phyloP scores from a whole-genome alignment of 1,140 invertebrate genomes.

The Lasioglossum albipes region DNA sequence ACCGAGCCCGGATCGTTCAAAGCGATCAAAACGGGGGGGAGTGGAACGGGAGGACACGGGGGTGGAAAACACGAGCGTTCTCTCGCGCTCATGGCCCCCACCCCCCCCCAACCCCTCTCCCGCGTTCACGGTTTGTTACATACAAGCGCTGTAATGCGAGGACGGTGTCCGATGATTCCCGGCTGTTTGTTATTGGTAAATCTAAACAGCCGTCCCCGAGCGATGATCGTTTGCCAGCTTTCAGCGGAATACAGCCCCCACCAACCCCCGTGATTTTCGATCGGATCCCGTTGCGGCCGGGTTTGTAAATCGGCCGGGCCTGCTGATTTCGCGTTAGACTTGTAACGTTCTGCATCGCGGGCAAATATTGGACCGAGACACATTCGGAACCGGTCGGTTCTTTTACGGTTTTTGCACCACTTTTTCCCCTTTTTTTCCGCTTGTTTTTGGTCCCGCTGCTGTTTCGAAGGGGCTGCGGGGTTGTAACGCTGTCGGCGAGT shows the following conservation, averaged over 20 bases:
- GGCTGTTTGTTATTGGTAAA: conserved; percentile 41
- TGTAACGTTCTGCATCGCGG: neutral
- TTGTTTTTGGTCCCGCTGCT: too few relatives aligned
- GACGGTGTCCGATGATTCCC: conserved; percentile 1
- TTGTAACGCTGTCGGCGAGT: too few relatives aligned
- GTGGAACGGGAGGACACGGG: neutral
- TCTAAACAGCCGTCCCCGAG: conserved; percentile 28
- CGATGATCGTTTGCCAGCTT: conserved; percentile 33
- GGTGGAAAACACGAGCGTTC: too few relatives aligned
- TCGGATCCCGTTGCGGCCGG: conserved; percentile 9
- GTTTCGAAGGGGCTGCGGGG: too few relatives aligned
- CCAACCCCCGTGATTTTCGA: neutral
- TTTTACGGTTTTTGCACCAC: too few relatives aligned
- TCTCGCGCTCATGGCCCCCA: too few relatives aligned
- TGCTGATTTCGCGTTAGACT: neutral
- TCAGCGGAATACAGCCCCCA: too few relatives aligned
- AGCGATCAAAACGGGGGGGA: conserved; percentile 17
- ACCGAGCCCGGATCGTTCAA: neutral
- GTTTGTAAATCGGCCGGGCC: conserved; percentile 16
- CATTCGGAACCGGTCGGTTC: neutral
- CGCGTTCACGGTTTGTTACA: conserved; percentile 27
- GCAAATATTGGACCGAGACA: conserved; percentile 13
- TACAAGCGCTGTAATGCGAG: neutral
- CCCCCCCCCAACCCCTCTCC: too few relatives aligned
- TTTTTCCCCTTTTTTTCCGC: neutral